Conservation (phyloP, 2,797 vertebrate genomes). For the Adelosebastes latens region DNA sequence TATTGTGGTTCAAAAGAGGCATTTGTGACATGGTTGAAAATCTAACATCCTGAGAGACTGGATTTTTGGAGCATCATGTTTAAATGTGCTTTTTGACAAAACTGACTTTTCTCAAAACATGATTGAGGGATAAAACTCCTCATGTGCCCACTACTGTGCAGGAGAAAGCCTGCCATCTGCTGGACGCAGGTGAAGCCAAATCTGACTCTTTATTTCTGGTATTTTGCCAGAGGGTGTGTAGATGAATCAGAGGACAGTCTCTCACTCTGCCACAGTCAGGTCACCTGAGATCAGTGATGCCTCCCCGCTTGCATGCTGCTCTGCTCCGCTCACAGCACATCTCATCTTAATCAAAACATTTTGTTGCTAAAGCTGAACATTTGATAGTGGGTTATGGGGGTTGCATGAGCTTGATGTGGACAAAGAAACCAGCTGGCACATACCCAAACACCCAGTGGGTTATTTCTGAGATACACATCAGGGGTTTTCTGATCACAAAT, state of each 20-base stretch:
- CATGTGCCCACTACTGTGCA: conserved; percentile 7
- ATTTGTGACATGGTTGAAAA: not conserved
- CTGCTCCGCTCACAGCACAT: conserved; percentile 23
- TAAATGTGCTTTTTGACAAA: not conserved
- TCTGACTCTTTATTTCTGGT: conserved; percentile 24
- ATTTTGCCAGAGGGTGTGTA: conserved; percentile 47
- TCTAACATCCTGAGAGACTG: not conserved
- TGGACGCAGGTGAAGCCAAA: conserved; percentile 38
- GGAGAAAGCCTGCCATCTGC: conserved; percentile 76
- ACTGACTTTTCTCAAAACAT: not conserved
- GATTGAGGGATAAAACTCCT: not conserved
- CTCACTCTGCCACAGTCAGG: conserved; percentile 49
- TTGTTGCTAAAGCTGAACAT: conserved; percentile 16
- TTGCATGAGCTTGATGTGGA: conserved; percentile 20
- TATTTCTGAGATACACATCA: conserved; percentile 33
- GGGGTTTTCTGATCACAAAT: not conserved
- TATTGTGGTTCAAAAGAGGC: not conserved
- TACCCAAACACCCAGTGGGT: conserved; percentile 14
- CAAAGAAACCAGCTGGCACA: conserved; percentile 25
- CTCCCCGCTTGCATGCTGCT: conserved; percentile 38
- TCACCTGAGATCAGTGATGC: conserved; percentile 59
- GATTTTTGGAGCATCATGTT: not conserved
- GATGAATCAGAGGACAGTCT: conserved; percentile 66
- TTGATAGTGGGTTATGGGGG: conserved; percentile 21
- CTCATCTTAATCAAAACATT: conserved; percentile 25